Base-by-base conservation (phyloP, 2,888 invertebrate species). In the Volucella inflata region DNA sequence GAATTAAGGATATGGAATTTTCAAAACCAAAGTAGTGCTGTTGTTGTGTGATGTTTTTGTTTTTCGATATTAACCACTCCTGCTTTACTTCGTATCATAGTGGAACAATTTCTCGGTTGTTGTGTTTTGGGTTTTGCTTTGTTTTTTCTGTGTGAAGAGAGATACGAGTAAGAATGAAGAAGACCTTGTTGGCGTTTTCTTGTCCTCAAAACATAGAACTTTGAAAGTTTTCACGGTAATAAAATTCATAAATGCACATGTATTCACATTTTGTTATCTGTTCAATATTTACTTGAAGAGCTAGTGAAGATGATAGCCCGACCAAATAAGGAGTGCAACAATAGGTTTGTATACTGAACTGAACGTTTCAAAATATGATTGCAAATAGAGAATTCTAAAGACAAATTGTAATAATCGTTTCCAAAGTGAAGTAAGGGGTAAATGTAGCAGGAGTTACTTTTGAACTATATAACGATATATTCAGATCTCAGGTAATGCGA, bases 1-100 rank as follows among this genome's bases (percentile, higher is more conserved):
- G 60, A 79, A 65, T 84, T 79, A 84, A 44, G 84, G 70, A 79
- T 70, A 84, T 84, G 70, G 51, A 64, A 75, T 65, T 70, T 59
- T 75, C 12, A 36, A 40, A 46, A 51, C 67, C 53, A 68, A 50
- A 65, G 64, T 68, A 62, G 50, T 79, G 60, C 67, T 60, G 60
- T 71, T 40, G 30, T 40, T 40, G n/a, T 57, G 60, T 17, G 46
- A 72, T 83, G 44, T 60, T 72, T n/a, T 78, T 83, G 77, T 57
- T 82, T 55, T 71, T 48, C 36, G 14, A 42, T 68, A 74, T 60
- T 48, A 57, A 62, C 17, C 57, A 46, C 60, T 80, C 68, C 42
- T 55, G n/a, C 10, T 53, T 51, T 30, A 16, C 46, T 38, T 9
- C 3, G 55, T 55, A 48, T 48, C 17, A 57, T 44, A 42, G 64